phyloP scores from a whole-genome alignment of 2,888 invertebrate species.

The Cremastinae sp. region DNA sequence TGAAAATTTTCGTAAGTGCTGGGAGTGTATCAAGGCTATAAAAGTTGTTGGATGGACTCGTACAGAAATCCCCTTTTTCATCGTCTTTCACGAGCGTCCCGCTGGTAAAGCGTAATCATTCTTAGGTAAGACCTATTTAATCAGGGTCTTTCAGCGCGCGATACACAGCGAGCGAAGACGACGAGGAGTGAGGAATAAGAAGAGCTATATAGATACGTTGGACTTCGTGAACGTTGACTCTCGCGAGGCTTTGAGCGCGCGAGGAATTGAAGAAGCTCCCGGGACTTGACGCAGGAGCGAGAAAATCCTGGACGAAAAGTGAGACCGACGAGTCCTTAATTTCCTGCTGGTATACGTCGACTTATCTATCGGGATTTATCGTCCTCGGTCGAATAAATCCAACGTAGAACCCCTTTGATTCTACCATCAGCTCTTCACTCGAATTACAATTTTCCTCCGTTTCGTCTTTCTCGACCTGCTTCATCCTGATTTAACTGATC shows the following conservation, averaged over 20 bases:
- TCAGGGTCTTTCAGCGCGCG: slow-evolving; percentile 50
- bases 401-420: slow-evolving; percentile 20
- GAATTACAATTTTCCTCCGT: slow-evolving; percentile 1
- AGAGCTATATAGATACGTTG: slow-evolving; percentile 32
- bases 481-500: neutral
- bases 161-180: slow-evolving; percentile 8
- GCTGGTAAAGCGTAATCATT: slow-evolving; percentile 52
- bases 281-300: neutral
- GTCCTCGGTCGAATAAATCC: slow-evolving; percentile 49
- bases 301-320: neutral
- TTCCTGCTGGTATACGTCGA: slow-evolving; percentile 68
- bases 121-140: slow-evolving; percentile 59
- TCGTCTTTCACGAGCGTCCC: slow-evolving; percentile 31
- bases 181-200: slow-evolving; percentile 1
- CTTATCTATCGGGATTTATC: slow-evolving; percentile 72
- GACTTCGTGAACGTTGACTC: slow-evolving; percentile 40
- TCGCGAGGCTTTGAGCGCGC: slow-evolving; percentile 22
- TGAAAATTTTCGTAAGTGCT: too few relatives aligned
- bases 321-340: slow-evolving; percentile 69
- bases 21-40: slow-evolving; percentile 34
- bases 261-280: slow-evolving; percentile 20
- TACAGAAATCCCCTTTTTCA: slow-evolving; percentile 19
- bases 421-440: neutral
- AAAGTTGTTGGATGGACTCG: slow-evolving; percentile 37
- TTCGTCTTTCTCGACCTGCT: neutral